Percentiles rank a stretch among this genome's conserved stretches.
Conservation (phyloP, 2,113 vertebrate species). For the Brachypteracias leptosomus region DNA sequence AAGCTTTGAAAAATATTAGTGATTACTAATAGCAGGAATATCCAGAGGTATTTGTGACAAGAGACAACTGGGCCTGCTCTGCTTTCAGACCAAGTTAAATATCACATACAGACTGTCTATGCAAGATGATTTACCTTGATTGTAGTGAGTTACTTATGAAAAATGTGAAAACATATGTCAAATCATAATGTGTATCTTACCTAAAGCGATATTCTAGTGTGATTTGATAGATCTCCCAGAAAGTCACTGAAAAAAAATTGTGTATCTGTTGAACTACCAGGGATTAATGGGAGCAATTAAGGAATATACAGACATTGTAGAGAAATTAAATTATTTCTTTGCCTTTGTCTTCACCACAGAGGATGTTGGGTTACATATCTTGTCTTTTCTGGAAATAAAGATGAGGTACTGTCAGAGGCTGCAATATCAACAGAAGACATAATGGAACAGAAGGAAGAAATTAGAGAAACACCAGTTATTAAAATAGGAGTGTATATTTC, state of each 20-base stretch:
- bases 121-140: background rate
- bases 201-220: background rate
- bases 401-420: slow-evolving; percentile 22
- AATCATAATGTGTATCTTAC: slow-evolving; percentile 1
- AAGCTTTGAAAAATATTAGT: background rate
- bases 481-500: background rate
- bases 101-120: background rate
- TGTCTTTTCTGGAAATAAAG: slow-evolving; percentile 41
- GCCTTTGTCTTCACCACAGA: background rate
- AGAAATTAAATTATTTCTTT: slow-evolving; percentile 43
- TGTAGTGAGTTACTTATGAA: background rate
- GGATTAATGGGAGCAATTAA: slow-evolving; percentile 62
- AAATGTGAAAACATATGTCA: slow-evolving; percentile 35
- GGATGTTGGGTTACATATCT: background rate
- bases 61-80: background rate
- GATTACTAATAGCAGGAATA: background rate
- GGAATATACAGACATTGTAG: slow-evolving; percentile 7
- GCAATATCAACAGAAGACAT: background rate
- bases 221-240: slow-evolving; percentile 48
- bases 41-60: background rate
- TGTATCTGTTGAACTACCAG: background rate
- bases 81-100: background rate
- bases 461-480: slow-evolving; percentile 21
- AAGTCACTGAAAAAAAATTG: background rate
- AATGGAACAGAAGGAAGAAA: slow-evolving; percentile 21